A percentile compares a stretch with the other conserved stretches of the same genome.
phyloP scores from a whole-genome alignment of 2,888 invertebrate genomes.

The Blastobasis lacticolella region DNA sequence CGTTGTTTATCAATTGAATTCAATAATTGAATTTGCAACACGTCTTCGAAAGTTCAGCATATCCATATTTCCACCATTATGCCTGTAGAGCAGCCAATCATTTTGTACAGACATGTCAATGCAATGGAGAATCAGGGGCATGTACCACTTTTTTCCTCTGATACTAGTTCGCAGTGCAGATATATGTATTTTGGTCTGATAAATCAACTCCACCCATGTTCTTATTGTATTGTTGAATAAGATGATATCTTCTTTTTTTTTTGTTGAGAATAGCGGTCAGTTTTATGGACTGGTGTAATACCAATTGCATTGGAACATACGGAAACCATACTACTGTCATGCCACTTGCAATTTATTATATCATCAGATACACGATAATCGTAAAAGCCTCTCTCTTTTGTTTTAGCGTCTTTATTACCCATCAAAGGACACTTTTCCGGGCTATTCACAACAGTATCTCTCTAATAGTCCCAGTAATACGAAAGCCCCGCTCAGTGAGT shows the following conservation, averaged over 20 bases:
- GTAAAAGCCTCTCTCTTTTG: background rate
- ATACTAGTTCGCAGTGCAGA: background rate
- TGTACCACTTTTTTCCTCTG: background rate
- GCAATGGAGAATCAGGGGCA: background rate
- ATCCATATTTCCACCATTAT: background rate
- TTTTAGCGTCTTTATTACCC: background rate
- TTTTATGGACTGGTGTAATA: background rate
- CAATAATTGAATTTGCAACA: background rate
- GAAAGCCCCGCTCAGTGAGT: background rate
- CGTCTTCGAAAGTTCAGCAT: background rate
- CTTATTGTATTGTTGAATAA: background rate
- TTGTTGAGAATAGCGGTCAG: background rate
- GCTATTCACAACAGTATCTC: no score
- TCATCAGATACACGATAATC: background rate
- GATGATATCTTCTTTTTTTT: background rate
- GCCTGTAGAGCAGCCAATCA: background rate
- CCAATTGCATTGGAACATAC: conserved; percentile 1
- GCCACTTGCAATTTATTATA: background rate
- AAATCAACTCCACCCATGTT: no score
- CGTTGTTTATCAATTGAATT: background rate
- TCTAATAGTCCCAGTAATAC: background rate
- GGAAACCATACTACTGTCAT: background rate
- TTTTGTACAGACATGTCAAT: background rate
- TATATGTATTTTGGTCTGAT: background rate
- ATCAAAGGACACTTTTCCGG: background rate